Evolutionary conservation across 1,140 invertebrate genomes (phyloP), one percentile per base, ranked within the genome.

Genomic region (Drosophila suzukii): DNA sequence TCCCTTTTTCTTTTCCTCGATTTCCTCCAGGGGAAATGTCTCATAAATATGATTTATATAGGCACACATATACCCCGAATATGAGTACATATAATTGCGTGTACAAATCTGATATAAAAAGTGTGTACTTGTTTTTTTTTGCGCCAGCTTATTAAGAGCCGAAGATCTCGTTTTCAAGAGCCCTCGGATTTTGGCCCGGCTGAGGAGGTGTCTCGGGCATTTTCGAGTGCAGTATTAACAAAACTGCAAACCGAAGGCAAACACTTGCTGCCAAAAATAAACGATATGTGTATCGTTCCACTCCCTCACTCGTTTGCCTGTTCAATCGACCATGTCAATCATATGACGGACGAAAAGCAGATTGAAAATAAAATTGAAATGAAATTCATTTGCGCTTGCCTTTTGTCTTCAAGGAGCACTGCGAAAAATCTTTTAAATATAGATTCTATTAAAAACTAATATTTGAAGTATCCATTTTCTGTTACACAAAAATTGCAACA

Each of bases 241-340:
- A 72, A 72, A 71, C 68, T 72, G 68, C 68, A 71, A 71, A 72
- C 27, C 43, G 20, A 72, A 72, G 17, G 68, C 53, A 72, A 72
- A 72, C 68, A 72, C 68, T 72, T 72, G 66, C 68, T 30, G 67
- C 68, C 66, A 72, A 71, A 71, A 72, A 72, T 71, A 71, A 58
- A 71, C 51, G 41, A 70, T 70, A 67, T 53, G 60, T 34, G 63
- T 41, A 65, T 67, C 60, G 49, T 47, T 66, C 46, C 43, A 39
- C 50, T 39, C 51, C 67, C 67, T 56, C 27, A 6, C 30, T n/a
- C 32, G 30, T 17, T 41, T 27, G 8, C 0, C n/a, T n/a, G 51
- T 71, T 72, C 68, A 71, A 72, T 72, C 68, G 66, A 72, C 51
- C 68, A 71, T 71, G 68, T 72, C 68, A 72, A 72, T 72, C 68